Evolutionary conservation across 2,797 vertebrate species (phyloP).

Genomic region (Chelon labrosus): DNA sequence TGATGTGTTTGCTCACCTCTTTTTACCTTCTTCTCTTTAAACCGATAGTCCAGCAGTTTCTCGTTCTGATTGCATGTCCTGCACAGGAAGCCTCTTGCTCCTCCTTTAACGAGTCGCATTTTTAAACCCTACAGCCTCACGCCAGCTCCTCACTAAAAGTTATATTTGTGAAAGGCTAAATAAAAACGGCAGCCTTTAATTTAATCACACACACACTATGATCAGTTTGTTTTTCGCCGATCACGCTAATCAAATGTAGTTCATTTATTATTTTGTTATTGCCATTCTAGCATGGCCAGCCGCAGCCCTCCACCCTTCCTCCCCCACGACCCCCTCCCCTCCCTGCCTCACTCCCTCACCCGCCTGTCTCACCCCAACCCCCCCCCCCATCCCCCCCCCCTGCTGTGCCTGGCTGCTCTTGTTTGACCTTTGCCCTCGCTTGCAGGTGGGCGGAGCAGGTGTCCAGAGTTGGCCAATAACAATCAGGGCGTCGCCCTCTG

Average conservation of each 20-base stretch:
- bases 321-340: constrained; percentile 7
- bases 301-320: constrained; percentile 53
- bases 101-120: no score
- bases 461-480: constrained; percentile 99
- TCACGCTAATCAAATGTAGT: no score
- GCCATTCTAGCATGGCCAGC: constrained; percentile 69
- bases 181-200: no score
- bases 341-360: constrained; percentile 61
- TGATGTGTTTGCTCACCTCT: background rate
- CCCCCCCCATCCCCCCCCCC: constrained; percentile 33
- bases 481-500: constrained; percentile 93
- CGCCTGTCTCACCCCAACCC: constrained; percentile 24
- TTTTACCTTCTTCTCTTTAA: constrained; percentile 6
- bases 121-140: no score
- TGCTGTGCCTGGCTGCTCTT: constrained; percentile 88
- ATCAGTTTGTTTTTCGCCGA: no score
- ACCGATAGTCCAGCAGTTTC: no score
- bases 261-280: constrained; percentile 15
- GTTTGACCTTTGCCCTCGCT: constrained; percentile 94
- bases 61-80: no score
- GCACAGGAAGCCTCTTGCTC: no score
- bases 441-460: constrained; percentile 98
- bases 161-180: no score
- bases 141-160: no score
- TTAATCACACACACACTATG: no score